Conservation (phyloP, 1,140 invertebrate species). For the Neodiprion lecontei region DNA sequence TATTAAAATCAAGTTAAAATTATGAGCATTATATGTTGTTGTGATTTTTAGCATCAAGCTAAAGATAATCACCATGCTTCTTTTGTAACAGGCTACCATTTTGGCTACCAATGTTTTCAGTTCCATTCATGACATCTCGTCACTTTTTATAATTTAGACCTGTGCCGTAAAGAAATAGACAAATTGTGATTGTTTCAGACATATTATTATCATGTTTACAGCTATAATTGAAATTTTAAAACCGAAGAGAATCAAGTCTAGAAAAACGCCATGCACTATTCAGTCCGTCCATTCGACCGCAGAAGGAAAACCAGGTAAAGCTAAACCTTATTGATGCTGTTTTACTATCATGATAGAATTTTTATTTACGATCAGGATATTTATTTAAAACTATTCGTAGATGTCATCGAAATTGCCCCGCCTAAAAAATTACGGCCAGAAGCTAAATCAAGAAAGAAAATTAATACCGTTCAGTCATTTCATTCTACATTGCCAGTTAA, state of each 20-base stretch:
- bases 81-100: too few relatives aligned
- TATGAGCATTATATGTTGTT: too few relatives aligned
- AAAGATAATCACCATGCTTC: too few relatives aligned
- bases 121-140: not conserved
- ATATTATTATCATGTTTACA: not conserved
- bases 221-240: not conserved
- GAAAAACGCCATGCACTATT: not conserved
- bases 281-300: not conserved
- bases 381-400: not conserved
- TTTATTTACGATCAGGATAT: too few relatives aligned
- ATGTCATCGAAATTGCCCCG: not conserved
- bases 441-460: slow-evolving; percentile 30
- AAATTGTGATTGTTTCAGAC: too few relatives aligned
- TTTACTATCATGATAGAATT: too few relatives aligned
- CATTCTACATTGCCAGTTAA: slow-evolving; percentile 27
- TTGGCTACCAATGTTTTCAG: not conserved
- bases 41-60: too few relatives aligned
- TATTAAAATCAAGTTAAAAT: too few relatives aligned
- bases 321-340: not conserved
- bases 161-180: too few relatives aligned
- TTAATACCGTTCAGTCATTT: slow-evolving; percentile 30
- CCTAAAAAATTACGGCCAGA: slow-evolving; percentile 24
- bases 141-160: too few relatives aligned
- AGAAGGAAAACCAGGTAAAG: not conserved
- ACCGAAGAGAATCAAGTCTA: slow-evolving; percentile 2